Conservation (phyloP, 2,113 vertebrate genomes). For the Lathamus discolor region DNA sequence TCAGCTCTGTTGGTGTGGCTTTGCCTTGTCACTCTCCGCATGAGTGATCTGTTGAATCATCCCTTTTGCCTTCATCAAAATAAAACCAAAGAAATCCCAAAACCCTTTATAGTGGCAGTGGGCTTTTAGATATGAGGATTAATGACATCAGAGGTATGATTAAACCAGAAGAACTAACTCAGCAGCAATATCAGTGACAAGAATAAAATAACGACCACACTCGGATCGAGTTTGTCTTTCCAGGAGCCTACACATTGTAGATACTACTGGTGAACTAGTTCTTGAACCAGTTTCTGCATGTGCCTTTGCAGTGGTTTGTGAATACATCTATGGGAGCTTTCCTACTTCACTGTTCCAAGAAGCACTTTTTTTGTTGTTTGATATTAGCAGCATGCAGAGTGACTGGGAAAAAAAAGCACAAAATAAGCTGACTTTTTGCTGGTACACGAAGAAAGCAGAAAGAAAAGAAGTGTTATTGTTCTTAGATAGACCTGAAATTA, state of each 20-base stretch:
- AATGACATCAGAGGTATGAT: neutral
- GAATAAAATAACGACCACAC: neutral
- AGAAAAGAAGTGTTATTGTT: neutral
- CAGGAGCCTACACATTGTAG: neutral
- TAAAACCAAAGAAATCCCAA: neutral
- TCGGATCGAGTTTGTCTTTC: accelerated
- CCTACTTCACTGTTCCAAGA: neutral
- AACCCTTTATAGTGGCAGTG: neutral
- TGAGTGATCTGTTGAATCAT: neutral
- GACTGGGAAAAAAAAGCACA: neutral
- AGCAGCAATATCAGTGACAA: neutral
- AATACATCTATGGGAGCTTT: neutral
- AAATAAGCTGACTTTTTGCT: neutral
- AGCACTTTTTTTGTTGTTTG: neutral
- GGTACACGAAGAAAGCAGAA: neutral
- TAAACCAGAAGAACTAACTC: neutral
- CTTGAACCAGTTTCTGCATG: neutral
- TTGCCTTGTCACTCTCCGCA: neutral
- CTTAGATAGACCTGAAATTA: slow-evolving; percentile 41
- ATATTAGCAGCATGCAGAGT: neutral
- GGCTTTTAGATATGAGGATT: neutral
- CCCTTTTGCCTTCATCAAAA: neutral
- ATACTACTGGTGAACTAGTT: neutral
- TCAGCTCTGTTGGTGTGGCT: neutral
- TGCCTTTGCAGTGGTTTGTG: neutral